These are phyloP conservation scores for Pelobates fuscus DNA, from an alignment of 2,113 vertebrate genomes.

Conservation along the genomic window DNA sequence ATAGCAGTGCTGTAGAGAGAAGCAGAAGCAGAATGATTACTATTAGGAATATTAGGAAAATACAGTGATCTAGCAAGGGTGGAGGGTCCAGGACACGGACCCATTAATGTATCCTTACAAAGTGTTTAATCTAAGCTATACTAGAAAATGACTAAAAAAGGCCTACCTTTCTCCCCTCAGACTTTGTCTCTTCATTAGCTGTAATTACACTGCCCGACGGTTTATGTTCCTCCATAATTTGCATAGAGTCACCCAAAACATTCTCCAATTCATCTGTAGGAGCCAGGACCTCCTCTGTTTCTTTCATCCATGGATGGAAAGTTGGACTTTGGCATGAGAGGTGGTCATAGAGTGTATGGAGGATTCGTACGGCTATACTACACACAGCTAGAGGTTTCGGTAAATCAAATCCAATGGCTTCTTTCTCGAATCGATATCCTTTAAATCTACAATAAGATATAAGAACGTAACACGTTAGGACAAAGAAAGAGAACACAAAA, in stretches of 20 bases:
- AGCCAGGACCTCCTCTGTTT: neutral
- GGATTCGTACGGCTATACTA: slow-evolving; percentile 72
- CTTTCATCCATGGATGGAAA: slow-evolving; percentile 35
- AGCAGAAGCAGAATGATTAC: too few species aligned
- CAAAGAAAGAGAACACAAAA: too few species aligned
- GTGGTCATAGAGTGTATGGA: slow-evolving; percentile 85
- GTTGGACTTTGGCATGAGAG: slow-evolving; percentile 65
- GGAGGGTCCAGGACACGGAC: too few species aligned
- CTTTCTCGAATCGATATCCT: slow-evolving; percentile 68
- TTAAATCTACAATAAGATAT: slow-evolving; percentile 69
- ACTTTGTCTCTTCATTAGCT: slow-evolving; percentile 49
- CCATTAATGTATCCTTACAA: too few species aligned
- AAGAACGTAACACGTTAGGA: too few species aligned
- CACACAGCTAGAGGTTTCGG: slow-evolving; percentile 76
- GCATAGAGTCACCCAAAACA: neutral
- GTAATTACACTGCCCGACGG: neutral
- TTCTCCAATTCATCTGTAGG: neutral
- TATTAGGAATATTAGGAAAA: too few species aligned
- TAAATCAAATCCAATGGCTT: slow-evolving; percentile 74
- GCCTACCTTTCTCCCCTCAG: slow-evolving; percentile 40
- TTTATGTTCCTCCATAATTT: neutral
- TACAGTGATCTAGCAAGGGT: too few species aligned
- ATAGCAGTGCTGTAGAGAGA: too few species aligned
- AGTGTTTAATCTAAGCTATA: too few species aligned
- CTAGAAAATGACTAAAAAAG: too few species aligned